Percentiles rank a stretch among this genome's conserved stretches.
Conservation (phyloP, 2,888 invertebrate genomes). For the Bombylius discolor region DNA sequence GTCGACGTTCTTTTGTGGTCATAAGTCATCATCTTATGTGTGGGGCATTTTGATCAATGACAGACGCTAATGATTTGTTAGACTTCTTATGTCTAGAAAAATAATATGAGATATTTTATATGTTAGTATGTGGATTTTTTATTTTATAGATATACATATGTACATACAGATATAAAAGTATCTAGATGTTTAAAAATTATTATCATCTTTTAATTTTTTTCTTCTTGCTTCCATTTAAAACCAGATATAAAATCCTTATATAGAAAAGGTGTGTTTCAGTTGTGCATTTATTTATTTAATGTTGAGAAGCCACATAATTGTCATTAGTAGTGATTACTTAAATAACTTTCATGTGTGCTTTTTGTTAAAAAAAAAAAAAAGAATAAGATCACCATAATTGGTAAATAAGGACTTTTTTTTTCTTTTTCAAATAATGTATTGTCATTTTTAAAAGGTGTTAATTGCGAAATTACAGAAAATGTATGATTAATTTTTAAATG, state of each 20-base stretch:
- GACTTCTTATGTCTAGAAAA: background rate
- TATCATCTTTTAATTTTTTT: too few relatives aligned
- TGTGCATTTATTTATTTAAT: background rate
- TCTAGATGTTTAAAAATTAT: background rate
- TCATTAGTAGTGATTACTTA: background rate
- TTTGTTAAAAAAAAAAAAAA: too few relatives aligned
- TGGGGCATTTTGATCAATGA: slow-evolving; percentile 10
- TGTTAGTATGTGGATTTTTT: too few relatives aligned
- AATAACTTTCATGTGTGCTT: too few relatives aligned
- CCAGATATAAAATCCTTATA: background rate
- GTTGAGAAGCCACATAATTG: too few relatives aligned
- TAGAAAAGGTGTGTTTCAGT: background rate
- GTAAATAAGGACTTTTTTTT: too few relatives aligned
- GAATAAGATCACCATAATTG: too few relatives aligned
- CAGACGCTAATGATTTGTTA: slow-evolving; percentile 12
- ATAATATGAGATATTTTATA: background rate
- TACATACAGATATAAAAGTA: background rate
- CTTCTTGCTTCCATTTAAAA: background rate
- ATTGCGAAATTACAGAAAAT: too few relatives aligned
- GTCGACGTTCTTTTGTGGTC: too few relatives aligned
- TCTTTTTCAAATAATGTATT: too few relatives aligned
- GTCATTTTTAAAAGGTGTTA: too few relatives aligned
- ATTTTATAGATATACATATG: background rate
- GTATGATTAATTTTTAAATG: too few relatives aligned
- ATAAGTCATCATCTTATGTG: background rate